phyloP scores from a whole-genome alignment of 1,140 invertebrate species.

The Subanguina moxae region DNA sequence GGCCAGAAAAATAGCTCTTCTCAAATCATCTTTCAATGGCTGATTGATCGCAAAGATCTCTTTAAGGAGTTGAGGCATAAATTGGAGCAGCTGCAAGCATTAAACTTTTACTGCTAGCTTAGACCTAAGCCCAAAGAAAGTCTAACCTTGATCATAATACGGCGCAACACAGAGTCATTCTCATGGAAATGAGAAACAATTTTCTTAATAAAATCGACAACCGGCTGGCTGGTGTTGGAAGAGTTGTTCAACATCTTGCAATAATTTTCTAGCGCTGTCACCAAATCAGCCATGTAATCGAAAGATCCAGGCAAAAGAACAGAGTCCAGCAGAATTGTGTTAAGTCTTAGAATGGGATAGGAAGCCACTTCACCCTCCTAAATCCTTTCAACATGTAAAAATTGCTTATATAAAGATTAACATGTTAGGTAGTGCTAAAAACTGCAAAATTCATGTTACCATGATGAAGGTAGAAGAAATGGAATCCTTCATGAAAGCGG shows the following conservation, averaged over 20 bases:
- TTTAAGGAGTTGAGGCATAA: conserved; percentile 4
- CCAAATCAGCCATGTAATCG: conserved; percentile 36
- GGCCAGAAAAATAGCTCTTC: conserved; percentile 60
- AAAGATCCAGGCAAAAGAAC: conserved; percentile 1
- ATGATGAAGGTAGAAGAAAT: conserved; percentile 33
- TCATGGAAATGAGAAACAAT: conserved; percentile 3
- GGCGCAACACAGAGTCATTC: conserved; percentile 12
- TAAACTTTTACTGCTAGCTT: background rate
- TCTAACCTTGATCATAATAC: conserved; percentile 12
- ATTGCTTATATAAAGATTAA: too few species aligned
- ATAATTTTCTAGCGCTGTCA: conserved; percentile 23
- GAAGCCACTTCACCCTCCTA: conserved; percentile 29
- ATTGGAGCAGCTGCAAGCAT: conserved; percentile 10
- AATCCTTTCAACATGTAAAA: too few species aligned
- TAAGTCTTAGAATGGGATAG: conserved; percentile 18
- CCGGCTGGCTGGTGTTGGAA: background rate
- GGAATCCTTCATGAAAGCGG: conserved; percentile 36
- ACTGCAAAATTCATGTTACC: conserved; percentile 10
- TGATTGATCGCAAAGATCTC: conserved; percentile 62
- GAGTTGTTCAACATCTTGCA: conserved; percentile 8
- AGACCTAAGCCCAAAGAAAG: conserved; percentile 3
- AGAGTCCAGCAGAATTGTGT: conserved; percentile 24
- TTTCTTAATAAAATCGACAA: conserved; percentile 7
- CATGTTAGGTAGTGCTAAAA: too few species aligned
- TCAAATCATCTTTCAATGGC: conserved; percentile 66